phyloP scores from a whole-genome alignment of 2,797 vertebrate species.

The Nasua narica region DNA sequence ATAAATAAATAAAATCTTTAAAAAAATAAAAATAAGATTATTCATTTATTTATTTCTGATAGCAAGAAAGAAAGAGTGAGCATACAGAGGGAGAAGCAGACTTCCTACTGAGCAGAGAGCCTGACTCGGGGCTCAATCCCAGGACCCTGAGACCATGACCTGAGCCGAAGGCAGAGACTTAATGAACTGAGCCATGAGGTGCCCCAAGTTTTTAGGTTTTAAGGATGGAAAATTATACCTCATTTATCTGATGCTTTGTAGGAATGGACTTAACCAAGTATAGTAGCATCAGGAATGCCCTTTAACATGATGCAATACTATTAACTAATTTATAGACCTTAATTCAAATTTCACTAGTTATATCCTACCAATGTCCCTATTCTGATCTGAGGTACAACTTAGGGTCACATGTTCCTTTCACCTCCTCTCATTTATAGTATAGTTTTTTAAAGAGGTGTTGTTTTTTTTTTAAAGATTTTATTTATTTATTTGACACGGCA shows the following conservation, averaged over 20 bases:
- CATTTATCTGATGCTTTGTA: neutral
- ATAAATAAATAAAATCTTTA: no score
- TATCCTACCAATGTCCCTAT: no score
- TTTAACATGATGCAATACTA: no score
- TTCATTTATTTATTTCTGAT: neutral
- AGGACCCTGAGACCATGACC: neutral
- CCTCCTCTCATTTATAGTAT: no score
- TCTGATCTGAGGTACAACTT: no score
- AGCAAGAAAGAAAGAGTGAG: neutral
- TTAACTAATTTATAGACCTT: no score
- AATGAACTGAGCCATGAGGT: neutral
- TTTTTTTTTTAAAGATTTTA: no score
- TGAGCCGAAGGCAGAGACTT: neutral
- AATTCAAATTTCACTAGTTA: no score
- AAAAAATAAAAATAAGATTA: no score
- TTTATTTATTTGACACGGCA: no score
- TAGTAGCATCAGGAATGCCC: neutral
- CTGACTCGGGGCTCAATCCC: neutral
- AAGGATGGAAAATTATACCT: neutral
- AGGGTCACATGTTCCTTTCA: no score
- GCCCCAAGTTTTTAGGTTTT: neutral
- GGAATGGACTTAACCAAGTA: neutral
- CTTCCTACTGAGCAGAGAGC: neutral
- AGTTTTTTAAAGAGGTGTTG: no score
- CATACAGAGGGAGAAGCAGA: neutral